phyloP scores from a whole-genome alignment of 2,888 invertebrate genomes.

The Autographa gamma region DNA sequence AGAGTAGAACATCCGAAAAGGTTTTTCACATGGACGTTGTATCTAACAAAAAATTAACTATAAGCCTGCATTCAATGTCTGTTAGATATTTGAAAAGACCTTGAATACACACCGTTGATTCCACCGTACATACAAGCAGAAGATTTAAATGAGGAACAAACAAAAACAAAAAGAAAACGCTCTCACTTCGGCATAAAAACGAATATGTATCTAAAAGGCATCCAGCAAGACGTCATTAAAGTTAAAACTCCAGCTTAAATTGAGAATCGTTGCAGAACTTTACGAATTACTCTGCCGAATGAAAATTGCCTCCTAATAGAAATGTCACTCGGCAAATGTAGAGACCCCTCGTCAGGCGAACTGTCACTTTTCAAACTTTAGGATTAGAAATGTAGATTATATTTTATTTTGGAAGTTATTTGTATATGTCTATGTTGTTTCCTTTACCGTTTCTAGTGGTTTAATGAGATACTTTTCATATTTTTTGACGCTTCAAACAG shows the following conservation, averaged over 20 bases:
- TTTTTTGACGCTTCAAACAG: background rate
- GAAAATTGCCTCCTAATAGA: constrained; percentile 60
- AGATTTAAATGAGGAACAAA: background rate
- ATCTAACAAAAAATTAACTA: too few relatives aligned
- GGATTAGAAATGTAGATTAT: constrained; percentile 57
- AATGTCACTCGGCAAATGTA: constrained; percentile 50
- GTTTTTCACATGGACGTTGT: too few relatives aligned
- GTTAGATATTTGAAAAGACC: too few relatives aligned
- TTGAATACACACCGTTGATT: too few relatives aligned
- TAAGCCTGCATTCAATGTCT: too few relatives aligned
- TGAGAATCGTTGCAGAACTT: constrained; percentile 45
- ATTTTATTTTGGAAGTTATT: constrained; percentile 55
- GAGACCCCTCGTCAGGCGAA: constrained; percentile 50
- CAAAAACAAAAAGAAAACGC: background rate
- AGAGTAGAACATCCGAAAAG: too few relatives aligned
- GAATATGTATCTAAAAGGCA: constrained; percentile 15
- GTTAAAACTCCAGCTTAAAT: constrained; percentile 41
- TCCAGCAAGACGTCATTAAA: constrained; percentile 32
- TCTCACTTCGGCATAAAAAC: background rate
- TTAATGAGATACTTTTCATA: background rate
- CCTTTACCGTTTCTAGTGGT: constrained; percentile 12
- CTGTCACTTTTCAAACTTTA: constrained; percentile 51
- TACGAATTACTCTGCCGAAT: constrained; percentile 36
- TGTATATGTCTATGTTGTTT: constrained; percentile 44
- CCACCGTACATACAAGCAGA: too few relatives aligned